phyloP scores from a whole-genome alignment of 2,113 vertebrate species.

The Orientallactaga bullata region DNA sequence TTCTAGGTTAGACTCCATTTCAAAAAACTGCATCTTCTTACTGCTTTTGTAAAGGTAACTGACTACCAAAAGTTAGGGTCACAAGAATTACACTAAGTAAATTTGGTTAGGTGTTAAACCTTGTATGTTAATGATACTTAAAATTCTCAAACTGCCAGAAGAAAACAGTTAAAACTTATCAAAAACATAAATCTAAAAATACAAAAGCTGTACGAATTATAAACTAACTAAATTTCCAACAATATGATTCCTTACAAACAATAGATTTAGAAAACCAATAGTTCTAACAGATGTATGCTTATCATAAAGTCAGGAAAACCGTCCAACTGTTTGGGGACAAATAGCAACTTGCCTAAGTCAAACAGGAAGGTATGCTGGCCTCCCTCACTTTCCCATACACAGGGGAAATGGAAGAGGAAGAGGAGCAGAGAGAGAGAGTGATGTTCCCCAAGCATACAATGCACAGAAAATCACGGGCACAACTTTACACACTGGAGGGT shows the following conservation, averaged over 20 bases:
- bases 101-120: not conserved
- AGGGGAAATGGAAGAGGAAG: not conserved
- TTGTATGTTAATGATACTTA: not conserved
- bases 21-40: not conserved
- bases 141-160: not conserved
- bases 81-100: accelerated
- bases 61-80: not conserved
- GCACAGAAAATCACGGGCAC: not conserved
- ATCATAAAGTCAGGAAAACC: not conserved
- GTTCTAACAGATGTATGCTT: not conserved
- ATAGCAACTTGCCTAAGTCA: not conserved
- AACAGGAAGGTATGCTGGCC: not conserved
- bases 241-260: not conserved
- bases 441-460: not conserved
- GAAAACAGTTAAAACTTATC: not conserved
- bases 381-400: not conserved
- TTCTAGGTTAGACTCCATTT: accelerated
- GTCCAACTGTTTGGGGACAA: not conserved
- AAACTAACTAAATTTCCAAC: not conserved
- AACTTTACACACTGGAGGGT: slow-evolving; percentile 89
- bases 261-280: not conserved
- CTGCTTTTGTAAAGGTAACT: not conserved
- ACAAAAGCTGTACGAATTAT: not conserved
- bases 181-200: not conserved
- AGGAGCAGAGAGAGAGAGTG: accelerated